Conservation (phyloP, 2,797 vertebrate genomes). For the Coregonus sp. region DNA sequence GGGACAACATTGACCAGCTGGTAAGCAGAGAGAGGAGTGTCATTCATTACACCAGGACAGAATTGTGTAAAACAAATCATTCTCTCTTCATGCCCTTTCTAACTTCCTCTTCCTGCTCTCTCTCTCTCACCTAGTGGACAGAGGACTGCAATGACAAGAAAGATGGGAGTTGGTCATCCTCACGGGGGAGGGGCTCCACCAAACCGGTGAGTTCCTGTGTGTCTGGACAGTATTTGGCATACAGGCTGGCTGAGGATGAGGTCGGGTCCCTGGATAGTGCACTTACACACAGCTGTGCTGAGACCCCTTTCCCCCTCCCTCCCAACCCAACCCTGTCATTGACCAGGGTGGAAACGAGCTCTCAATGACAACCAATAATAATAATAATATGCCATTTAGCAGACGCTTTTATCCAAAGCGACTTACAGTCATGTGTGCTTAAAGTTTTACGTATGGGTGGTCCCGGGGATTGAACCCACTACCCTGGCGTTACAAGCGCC, state of each 20-base stretch:
- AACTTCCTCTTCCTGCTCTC: neutral
- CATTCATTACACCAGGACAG: neutral
- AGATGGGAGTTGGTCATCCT: conserved; percentile 86
- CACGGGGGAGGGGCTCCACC: conserved; percentile 79
- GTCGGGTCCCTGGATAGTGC: neutral
- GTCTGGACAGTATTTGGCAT: neutral
- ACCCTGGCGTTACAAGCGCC: no score
- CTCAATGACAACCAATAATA: neutral
- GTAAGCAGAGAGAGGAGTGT: neutral
- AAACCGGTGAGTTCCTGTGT: conserved; percentile 68
- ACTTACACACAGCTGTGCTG: neutral
- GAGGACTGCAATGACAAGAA: conserved; percentile 85
- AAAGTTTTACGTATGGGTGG: no score
- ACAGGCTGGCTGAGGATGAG: neutral
- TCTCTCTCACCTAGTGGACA: conserved; percentile 83
- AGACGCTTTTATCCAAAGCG: no score
- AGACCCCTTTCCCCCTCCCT: neutral
- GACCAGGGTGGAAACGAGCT: neutral
- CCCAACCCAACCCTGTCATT: neutral
- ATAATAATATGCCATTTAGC: no score
- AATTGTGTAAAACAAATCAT: neutral
- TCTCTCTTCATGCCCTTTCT: neutral
- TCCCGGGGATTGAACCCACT: no score
- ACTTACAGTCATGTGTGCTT: no score
- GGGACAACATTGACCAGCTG: neutral